Conservation (phyloP, 2,888 invertebrate species). For the Leptopilina drosophilae region DNA sequence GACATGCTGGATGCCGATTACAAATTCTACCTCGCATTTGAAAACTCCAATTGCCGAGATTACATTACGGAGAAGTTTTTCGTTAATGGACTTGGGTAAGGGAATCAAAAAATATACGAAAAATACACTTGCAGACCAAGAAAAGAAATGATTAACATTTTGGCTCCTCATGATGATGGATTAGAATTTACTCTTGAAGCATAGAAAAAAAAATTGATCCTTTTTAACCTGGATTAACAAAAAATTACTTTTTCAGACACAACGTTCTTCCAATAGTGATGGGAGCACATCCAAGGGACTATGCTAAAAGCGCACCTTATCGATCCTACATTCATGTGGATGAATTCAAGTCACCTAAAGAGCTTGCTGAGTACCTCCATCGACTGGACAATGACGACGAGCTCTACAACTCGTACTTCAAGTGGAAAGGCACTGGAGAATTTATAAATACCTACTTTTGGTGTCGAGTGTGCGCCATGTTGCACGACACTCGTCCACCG, state of each 20-base stretch:
- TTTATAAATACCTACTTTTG: constrained; percentile 98
- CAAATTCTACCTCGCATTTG: constrained; percentile 98
- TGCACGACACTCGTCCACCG: constrained; percentile 83
- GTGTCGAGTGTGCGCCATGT: constrained; percentile 92
- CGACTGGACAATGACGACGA: constrained; percentile 91
- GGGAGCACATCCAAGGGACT: constrained; percentile 96
- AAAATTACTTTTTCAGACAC: constrained; percentile 78
- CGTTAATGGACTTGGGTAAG: constrained; percentile 93
- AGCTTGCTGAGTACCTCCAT: constrained; percentile 91
- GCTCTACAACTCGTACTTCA: constrained; percentile 95
- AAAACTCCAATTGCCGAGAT: constrained; percentile 97
- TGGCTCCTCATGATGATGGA: too few species aligned
- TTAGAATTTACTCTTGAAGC: too few species aligned
- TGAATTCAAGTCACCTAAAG: constrained; percentile 92
- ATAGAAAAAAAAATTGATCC: too few species aligned
- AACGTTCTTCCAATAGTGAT: constrained; percentile 96
- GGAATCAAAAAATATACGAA: too few species aligned
- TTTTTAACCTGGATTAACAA: neutral
- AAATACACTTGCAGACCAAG: neutral
- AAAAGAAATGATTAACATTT: too few species aligned
- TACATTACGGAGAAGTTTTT: constrained; percentile 98
- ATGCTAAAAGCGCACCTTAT: constrained; percentile 91
- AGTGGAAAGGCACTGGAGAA: constrained; percentile 95
- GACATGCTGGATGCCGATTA: constrained; percentile 94
- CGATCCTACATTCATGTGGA: constrained; percentile 97